Conservation (phyloP, 2,113 vertebrate genomes). For the Oxygymnocypris stewartii region DNA sequence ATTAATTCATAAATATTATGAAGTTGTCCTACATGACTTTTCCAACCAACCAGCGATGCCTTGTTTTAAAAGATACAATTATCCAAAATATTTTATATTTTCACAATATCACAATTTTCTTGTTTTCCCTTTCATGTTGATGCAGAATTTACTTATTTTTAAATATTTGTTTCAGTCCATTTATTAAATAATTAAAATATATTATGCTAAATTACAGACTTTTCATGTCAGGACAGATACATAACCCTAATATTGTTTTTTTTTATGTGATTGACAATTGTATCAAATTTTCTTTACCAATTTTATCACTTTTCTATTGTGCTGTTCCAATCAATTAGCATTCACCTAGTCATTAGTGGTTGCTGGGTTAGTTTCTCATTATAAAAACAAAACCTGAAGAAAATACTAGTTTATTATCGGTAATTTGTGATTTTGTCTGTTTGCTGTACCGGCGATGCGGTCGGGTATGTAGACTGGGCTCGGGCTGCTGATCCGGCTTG, state of each 20-base stretch:
- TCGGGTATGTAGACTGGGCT: conserved; percentile 78
- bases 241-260: neutral
- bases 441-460: conserved; percentile 70
- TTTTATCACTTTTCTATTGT: neutral
- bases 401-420: neutral
- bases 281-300: neutral
- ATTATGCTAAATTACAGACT: neutral
- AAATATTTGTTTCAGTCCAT: neutral
- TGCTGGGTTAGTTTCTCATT: neutral
- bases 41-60: neutral
- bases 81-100: neutral
- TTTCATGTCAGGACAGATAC: neutral
- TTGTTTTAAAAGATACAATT: neutral
- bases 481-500: conserved; percentile 71
- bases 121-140: neutral
- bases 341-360: neutral
- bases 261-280: neutral
- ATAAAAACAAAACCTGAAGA: neutral
- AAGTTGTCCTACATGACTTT: neutral
- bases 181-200: neutral
- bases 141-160: neutral
- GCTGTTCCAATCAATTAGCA: neutral
- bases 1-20: neutral
- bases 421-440: neutral
- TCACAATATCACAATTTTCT: too few species aligned